Conservation (phyloP, 2,888 invertebrate genomes). For the Kuschelorhynchus macadamiae region DNA sequence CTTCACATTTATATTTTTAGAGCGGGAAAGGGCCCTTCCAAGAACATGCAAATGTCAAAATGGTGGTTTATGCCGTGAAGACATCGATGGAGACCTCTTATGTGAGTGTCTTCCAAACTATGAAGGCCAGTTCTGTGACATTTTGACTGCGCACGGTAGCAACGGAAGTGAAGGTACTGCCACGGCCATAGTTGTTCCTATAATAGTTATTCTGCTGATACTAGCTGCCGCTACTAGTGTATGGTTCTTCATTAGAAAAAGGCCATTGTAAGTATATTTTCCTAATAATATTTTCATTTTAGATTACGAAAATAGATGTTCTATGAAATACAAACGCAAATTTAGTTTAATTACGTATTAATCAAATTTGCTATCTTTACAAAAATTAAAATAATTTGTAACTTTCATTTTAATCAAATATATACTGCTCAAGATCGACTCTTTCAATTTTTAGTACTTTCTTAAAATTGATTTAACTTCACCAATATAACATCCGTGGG, state of each 20-base stretch:
- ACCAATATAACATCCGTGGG: too few species aligned
- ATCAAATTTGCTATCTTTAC: too few species aligned
- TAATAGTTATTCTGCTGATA: constrained; percentile 83
- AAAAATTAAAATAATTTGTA: too few species aligned
- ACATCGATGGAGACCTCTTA: constrained; percentile 73
- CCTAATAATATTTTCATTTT: too few species aligned
- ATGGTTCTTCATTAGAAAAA: constrained; percentile 85
- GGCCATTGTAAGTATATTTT: constrained; percentile 81
- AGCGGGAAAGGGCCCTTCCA: constrained; percentile 81
- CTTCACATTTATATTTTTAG: too few species aligned
- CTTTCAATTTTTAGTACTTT: too few species aligned
- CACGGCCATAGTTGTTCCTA: constrained; percentile 86
- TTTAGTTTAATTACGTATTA: too few species aligned
- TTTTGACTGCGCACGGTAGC: constrained; percentile 73
- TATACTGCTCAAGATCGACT: too few species aligned
- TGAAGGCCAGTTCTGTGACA: constrained; percentile 82
- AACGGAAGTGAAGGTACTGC: constrained; percentile 72
- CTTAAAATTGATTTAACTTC: too few species aligned
- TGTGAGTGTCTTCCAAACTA: constrained; percentile 84
- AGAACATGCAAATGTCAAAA: constrained; percentile 88
- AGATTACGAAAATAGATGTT: too few species aligned
- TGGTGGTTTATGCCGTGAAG: constrained; percentile 83
- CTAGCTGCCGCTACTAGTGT: constrained; percentile 81
- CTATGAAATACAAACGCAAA: too few species aligned
- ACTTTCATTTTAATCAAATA: too few species aligned